Evolutionary conservation across 2,888 invertebrate genomes (phyloP), one percentile per base, ranked within the genome.

Genomic region (Hedychridium roseum): DNA sequence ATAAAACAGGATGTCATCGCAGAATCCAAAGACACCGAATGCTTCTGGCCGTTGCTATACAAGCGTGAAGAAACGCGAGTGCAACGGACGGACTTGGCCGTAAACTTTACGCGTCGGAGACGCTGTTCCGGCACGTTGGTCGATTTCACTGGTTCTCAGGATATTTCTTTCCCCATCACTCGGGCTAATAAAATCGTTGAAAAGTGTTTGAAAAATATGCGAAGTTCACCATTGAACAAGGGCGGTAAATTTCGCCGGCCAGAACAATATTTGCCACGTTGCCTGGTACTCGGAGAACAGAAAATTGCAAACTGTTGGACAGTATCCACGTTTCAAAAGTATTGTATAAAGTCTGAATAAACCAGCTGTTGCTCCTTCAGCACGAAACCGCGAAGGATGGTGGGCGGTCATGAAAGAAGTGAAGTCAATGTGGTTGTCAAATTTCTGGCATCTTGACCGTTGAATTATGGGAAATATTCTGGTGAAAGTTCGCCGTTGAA

Each of bases 301-400:
- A n/a, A n/a, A n/a, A n/a, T n/a, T n/a, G n/a, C n/a, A n/a, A n/a
- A n/a, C n/a, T n/a, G n/a, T n/a, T n/a, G n/a, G n/a, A n/a, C n/a
- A n/a, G n/a, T n/a, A n/a, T n/a, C n/a, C n/a, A n/a, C n/a, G 4
- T 23, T 18, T 15, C 12, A 14, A 47, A 36, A 28, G 48, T 47
- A 49, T 63, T 57, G 50, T 53, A 52, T 64, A 46, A 58, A 66
- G 64, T 65, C 57, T 59, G 60, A 65, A 65, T 65, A 60, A 66
- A 66, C 64, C 64, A 49, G 64, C 58, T 64, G 64, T 60, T 65
- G 60, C 64, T 41, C 46, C 30, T 37, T 15, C 36, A 50, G 34
- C 43, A 39, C 40, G 43, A 45, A 48, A 50, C 50, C 41, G 42
- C 27, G 46, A 46, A 36, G 21, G 39, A 32, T 11, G 34, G 17